Base-by-base conservation (phyloP, 2,888 invertebrate genomes). In the Erebia palarica region DNA sequence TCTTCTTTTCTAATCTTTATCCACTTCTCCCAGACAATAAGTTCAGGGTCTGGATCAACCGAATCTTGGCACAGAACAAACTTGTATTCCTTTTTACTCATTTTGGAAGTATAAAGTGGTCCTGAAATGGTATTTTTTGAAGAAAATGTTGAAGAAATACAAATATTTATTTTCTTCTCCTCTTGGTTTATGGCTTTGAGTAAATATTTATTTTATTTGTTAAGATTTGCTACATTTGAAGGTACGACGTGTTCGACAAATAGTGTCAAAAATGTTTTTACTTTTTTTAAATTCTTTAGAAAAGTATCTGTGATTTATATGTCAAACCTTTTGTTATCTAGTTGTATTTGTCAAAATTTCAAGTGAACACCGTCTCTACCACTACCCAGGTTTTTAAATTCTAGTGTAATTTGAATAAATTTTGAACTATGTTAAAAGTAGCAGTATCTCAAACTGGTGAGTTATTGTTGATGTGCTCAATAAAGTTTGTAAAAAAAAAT, bases 21-120 rank as follows among this genome's bases (percentile, higher is more conserved):
- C 92, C 92, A 92, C 81, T 88, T 86, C 74, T 91, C 89, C 93
- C 93, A 92, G 18, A 84, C 73, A 5, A 87, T 73, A 55, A 93
- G 77, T 75, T 90, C 89, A 36, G 77, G 78, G 72, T 90, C 91
- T 0, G 89, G 87, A 63, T 82, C 79, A 36, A 78, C 65, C 0
- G 76, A 71, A 72, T 80, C 80, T 65, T 77, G 74, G 53, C 69
- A 75, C 61, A 69, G 66, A 21, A 71, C 11, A 11, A 59, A 49
- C 49, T 49, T 59, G n/a, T 58, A 21, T 59, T 67, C 44, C 16
- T 66, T 44, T 27, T 59, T 67, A 21, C 58, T 67, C 59, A 59
- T 67, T 9, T 13, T 65, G 11, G 2, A 18, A 61, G 47, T 42
- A 21, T 18, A 18, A 3, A n/a, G 7, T 8, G 16, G 11, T 58